Evolutionary conservation across 2,888 invertebrate genomes (phyloP), one percentile per base, ranked within the genome.

Genomic region (Oscheius sp.): DNA sequence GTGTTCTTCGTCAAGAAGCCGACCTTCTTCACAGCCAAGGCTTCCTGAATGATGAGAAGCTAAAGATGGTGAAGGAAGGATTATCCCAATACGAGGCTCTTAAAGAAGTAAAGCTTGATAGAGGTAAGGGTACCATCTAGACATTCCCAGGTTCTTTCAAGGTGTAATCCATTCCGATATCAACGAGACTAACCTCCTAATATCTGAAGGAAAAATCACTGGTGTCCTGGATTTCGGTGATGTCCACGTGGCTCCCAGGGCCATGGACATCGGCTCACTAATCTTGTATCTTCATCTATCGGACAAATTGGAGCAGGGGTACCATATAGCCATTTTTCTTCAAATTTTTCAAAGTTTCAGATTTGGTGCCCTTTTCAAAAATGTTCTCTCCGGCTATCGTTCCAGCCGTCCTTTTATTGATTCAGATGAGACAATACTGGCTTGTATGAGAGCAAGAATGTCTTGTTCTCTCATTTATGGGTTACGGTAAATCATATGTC

Each of bases 121-220:
- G 11, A 32, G 73, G 73, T 73, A 9, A 29, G 42, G 13, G 13
- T 11, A 32, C 11, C 9, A 2, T 62, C 62, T 37, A 11, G 2
- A 4, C 11, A 33, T 42, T 35, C 58, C 9, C 3, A 29, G 29
- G 29, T 21, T 5, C 1, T 32, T 59, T 71, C 33, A 10, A 73
- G 73, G 73, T 2, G 42, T 73, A 42, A 73, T 73, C 29, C 73
- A 73, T 47, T 73, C 73, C 37, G 73, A 73, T 37, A 51, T 73
- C 21, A 73, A 73, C 37, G 73, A 73, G 53, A 73, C 65, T 21
- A 73, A 73, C 29, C 11, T 73, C 0, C 47, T 73, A 11, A 9
- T 73, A 9, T 5, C 29, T 9, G 55, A 35, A 1, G 70, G 58
- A 32, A 7, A 70, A 55, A 53, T 73, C 2, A 42, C 65, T 11